Evolutionary conservation across 2,113 vertebrate genomes (phyloP).

Genomic region (Elgaria multicarinata): DNA sequence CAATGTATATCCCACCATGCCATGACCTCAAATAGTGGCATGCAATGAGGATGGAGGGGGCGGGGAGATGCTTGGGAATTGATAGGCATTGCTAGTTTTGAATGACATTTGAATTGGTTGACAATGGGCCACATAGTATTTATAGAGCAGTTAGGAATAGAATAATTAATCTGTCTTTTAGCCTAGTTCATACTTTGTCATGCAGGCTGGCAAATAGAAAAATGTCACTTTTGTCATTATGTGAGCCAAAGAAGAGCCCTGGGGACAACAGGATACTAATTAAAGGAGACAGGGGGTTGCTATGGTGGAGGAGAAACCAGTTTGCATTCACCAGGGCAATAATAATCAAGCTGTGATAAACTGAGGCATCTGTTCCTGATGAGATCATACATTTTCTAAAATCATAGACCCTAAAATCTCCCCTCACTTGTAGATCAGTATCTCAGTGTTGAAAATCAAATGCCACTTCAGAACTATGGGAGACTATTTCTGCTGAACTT

Average conservation of each 20-base stretch:
- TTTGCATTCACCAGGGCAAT: constrained; percentile 14
- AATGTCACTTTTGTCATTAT: constrained; percentile 48
- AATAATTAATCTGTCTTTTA: constrained; percentile 25
- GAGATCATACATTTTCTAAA: constrained; percentile 14
- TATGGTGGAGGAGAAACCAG: constrained; percentile 15
- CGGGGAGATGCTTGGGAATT: not conserved
- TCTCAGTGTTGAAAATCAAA: constrained; percentile 2
- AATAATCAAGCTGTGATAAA: constrained; percentile 21
- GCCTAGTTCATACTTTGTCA: constrained; percentile 30
- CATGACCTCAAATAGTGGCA: not conserved
- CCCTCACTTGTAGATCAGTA: not conserved
- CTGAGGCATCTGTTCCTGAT: constrained; percentile 24
- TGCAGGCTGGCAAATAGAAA: constrained; percentile 40
- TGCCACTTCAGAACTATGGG: not conserved
- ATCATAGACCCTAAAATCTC: constrained; percentile 12
- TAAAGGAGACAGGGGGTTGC: constrained; percentile 5
- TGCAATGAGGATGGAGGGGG: not conserved
- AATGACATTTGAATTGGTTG: not conserved
- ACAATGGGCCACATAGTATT: constrained; percentile 1
- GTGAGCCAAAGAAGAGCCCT: not conserved
- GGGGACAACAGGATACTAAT: constrained; percentile 53
- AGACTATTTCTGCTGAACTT: constrained; percentile 9
- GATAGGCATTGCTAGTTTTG: not conserved
- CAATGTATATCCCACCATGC: not conserved
- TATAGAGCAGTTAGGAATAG: constrained; percentile 2